These are phyloP conservation scores for Petrocephalus microphthalmus DNA, from an alignment of 2,113 vertebrate genomes.

Conservation along the genomic window DNA sequence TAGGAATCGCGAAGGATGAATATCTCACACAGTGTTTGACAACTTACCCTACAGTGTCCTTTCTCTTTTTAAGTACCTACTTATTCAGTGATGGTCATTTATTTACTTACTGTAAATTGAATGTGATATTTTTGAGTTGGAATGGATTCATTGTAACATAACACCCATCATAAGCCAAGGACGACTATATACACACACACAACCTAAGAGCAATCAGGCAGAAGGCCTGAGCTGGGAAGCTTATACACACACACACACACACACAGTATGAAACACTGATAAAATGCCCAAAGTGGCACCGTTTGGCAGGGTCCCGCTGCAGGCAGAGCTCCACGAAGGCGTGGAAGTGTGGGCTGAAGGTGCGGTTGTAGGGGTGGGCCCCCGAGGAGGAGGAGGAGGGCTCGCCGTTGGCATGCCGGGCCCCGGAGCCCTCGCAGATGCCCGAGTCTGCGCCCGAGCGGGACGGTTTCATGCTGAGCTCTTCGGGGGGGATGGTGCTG, in stretches of 20 bases:
- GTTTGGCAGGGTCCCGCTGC: constrained; percentile 79
- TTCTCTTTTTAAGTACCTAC: background rate
- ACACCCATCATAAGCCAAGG: too few species aligned
- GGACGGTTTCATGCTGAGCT: constrained; percentile 80
- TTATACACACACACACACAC: background rate
- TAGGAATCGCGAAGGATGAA: background rate
- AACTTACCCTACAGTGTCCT: too few species aligned
- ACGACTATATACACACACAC: background rate
- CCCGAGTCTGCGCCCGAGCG: constrained; percentile 75
- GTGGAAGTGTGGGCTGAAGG: constrained; percentile 86
- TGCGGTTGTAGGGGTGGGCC: constrained; percentile 85
- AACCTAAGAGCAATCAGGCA: too few species aligned
- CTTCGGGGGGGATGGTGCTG: constrained; percentile 88
- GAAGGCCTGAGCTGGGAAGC: background rate
- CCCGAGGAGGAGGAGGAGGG: constrained; percentile 52
- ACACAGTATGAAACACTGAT: background rate
- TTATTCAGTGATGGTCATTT: background rate
- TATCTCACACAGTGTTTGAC: background rate
- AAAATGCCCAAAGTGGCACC: constrained; percentile 52
- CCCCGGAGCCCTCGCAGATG: constrained; percentile 67
- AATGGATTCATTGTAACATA: too few species aligned
- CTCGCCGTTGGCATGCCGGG: constrained; percentile 78
- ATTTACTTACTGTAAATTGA: background rate
- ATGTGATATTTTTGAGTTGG: background rate
- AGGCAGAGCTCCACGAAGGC: constrained; percentile 89